Conservation (phyloP, 1,140 invertebrate genomes). For the Habropoda laboriosa region DNA sequence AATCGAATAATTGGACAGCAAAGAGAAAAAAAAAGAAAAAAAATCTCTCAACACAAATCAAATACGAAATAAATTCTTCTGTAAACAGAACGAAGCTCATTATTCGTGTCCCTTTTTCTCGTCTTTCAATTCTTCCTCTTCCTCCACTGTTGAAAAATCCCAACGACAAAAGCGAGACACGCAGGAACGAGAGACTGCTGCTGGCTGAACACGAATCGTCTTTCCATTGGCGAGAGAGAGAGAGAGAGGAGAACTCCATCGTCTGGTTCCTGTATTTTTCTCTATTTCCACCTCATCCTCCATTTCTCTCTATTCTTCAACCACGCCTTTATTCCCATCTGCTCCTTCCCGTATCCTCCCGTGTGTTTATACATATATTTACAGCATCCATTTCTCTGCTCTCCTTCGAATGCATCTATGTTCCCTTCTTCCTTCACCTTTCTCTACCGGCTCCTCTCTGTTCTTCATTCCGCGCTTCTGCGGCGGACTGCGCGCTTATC, state of each 20-base stretch:
- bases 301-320: neutral
- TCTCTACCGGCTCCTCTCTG: neutral
- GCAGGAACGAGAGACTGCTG: neutral
- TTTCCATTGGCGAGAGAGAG: too few relatives aligned
- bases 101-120: neutral
- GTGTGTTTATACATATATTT: constrained; percentile 4
- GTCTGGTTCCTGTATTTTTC: neutral
- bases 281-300: neutral
- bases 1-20: neutral
- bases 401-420: neutral
- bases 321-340: neutral
- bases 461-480: constrained; percentile 7
- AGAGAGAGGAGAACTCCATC: neutral
- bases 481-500: constrained; percentile 33
- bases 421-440: too few relatives aligned
- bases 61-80: neutral
- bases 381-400: neutral
- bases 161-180: neutral
- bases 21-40: too few relatives aligned
- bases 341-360: too few relatives aligned
- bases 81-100: neutral
- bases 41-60: too few relatives aligned
- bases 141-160: neutral
- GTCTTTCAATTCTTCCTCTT: neutral
- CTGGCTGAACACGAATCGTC: neutral